Conservation (phyloP, 1,140 invertebrate species). For the Saccostrea glomerata region DNA sequence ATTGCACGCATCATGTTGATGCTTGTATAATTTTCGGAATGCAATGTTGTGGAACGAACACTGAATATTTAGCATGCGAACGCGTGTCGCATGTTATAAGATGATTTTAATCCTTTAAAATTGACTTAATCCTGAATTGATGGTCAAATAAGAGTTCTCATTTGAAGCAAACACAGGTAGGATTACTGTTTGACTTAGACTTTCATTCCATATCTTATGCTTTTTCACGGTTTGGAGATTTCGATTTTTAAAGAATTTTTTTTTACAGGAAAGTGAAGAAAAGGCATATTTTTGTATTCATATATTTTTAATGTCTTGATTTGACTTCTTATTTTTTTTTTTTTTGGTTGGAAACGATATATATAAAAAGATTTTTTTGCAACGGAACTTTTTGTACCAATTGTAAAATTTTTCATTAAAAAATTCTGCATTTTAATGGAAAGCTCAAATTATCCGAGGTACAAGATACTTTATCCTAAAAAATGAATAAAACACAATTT, state of each 20-base stretch:
- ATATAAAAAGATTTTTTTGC: background rate
- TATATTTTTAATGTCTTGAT: background rate
- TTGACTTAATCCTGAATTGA: conserved; percentile 25
- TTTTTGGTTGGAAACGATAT: background rate
- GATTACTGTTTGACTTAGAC: background rate
- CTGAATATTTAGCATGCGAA: background rate
- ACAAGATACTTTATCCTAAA: background rate
- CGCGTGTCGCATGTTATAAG: background rate
- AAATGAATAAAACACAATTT: background rate
- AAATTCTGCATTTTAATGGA: background rate
- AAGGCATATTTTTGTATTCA: background rate
- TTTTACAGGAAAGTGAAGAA: background rate
- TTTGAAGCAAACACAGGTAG: conserved; percentile 18
- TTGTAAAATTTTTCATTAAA: background rate
- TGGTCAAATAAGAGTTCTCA: conserved; percentile 12
- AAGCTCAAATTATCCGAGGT: background rate
- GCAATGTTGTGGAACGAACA: conserved; percentile 24
- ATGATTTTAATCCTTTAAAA: conserved; percentile 21
- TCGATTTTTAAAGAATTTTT: background rate
- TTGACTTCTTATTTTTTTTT: background rate
- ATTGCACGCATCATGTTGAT: conserved; percentile 4
- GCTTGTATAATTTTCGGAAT: background rate
- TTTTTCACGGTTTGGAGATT: background rate
- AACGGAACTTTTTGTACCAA: background rate
- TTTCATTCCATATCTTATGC: background rate